A percentile compares a stretch with the other conserved stretches of the same genome.
Evolutionary conservation across 2,888 invertebrate genomes (phyloP).

Genomic region (Rhingia campestris): DNA sequence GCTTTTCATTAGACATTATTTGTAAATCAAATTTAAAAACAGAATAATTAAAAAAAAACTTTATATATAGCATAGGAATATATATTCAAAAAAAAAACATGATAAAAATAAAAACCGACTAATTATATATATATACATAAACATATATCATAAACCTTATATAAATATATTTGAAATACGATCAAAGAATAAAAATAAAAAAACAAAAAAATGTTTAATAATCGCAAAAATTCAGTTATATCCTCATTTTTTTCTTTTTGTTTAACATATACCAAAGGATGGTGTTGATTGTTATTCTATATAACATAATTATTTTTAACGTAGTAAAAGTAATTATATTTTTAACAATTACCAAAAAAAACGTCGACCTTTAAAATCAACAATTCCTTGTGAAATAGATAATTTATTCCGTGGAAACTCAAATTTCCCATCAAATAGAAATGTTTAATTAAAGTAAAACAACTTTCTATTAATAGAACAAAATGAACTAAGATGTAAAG

Average conservation of each 20-base stretch:
- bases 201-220: slow-evolving; percentile 76
- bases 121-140: slow-evolving; percentile 66
- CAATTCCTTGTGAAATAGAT: slow-evolving; percentile 67
- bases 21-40: slow-evolving; percentile 60
- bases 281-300: slow-evolving; percentile 49
- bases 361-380: slow-evolving; percentile 31
- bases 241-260: slow-evolving; percentile 46
- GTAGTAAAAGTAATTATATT: slow-evolving; percentile 52
- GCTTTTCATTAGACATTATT: slow-evolving; percentile 68
- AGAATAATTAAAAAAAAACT: slow-evolving; percentile 29
- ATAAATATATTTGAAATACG: slow-evolving; percentile 73
- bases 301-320: slow-evolving; percentile 45
- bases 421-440: slow-evolving; percentile 37
- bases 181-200: slow-evolving; percentile 72
- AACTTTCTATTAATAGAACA: slow-evolving; percentile 44
- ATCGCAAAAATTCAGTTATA: slow-evolving; percentile 22
- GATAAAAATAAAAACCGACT: slow-evolving; percentile 56
- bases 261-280: slow-evolving; percentile 52
- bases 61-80: slow-evolving; percentile 61
- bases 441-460: slow-evolving; percentile 48
- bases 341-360: slow-evolving; percentile 55
- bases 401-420: slow-evolving; percentile 34
- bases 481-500: slow-evolving; percentile 46
- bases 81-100: slow-evolving; percentile 60
- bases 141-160: slow-evolving; percentile 71